Evolutionary conservation across 2,113 vertebrate genomes (phyloP), one percentile per base, ranked within the genome.

Genomic region (Odontesthes bonariensis): DNA sequence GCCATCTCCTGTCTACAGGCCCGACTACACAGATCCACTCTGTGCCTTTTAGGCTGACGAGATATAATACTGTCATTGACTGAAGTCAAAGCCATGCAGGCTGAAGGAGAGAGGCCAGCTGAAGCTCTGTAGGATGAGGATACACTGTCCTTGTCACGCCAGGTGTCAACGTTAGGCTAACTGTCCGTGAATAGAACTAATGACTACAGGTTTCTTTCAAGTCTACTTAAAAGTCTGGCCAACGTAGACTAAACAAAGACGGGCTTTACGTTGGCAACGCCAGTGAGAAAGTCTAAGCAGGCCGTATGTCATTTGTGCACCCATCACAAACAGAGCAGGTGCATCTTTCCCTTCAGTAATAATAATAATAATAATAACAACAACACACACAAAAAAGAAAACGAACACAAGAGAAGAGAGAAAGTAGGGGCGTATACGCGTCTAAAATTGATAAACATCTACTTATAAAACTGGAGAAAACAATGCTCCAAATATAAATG

Each of bases 1-100:
- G 57, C 85, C 59, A 77, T 70, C 85, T 83, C 81, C 85, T 91
- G 81, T 89, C 56, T 49, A 57, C 83, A 8, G 0, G 49, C 12
- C 51, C 11, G 33, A 69, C 61, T 3, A 74, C 82, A 87, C 75
- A 86, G 86, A 88, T 81, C 77, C 82, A 83, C 83, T 87, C 57
- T 89, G 87, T 88, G 81, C 82, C 68, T 35, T 75, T 83, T 44
- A 64, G 73, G 31, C 65, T 59, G 67, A 75, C 77, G 8, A 74
- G 54, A 73, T 53, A 92, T 75, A 92, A 91, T 91, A 82, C 88
- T 22, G 81, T 78, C 86, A 83, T 89, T 90, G 87, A 91, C 68
- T 63, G 57, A 62, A 75, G 81, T 72, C 77, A n/a, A 71, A 17
- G 87, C 74, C 46, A 75, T 52, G 82, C 74, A 63, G 64, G 23